Base-by-base conservation (phyloP, 2,797 vertebrate species). In the Channallabes apus region DNA sequence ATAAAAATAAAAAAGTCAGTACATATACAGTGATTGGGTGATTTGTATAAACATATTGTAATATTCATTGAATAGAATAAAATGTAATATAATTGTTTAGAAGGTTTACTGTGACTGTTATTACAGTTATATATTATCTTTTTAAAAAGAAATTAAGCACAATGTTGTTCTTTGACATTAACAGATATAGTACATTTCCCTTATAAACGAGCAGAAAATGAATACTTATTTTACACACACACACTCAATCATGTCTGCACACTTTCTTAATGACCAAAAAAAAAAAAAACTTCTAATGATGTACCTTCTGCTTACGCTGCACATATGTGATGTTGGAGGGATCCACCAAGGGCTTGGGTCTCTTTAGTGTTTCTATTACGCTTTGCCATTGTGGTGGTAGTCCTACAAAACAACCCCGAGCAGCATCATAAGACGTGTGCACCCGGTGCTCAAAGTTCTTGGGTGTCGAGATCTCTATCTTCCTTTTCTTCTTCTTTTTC, bases 361-460 rank as follows among this genome's bases (percentile, higher is more conserved):
- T 96, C 88, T 92, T 93, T 85, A 97, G 92, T 0, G 95, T 97
- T 86, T 98, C 97, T 17, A 99, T 93, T 80, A 98, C 92, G 35
- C 97, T 98, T 91, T 98, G 97, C 97, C 97, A 99, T 93, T 99
- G 97, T 0, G 95, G 94, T 0, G 97, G 97, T 35, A 98, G 94
- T 9, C 97, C 97, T 84, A 98, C 93, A 24, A 97, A 98, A 82
- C 94, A 96, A 59, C 96, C 96, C 12, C 95, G 94, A 46, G 94
- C 92, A 1, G 92, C 90, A 71, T 98, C 96, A 14, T 96, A 98
- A 0, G 96, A 97, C 0, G 97, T 98, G 90, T 98, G 97, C 73
- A 99, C 97, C 0, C 96, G 95, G 87, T 99, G 97, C 93, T 97
- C 94, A 69, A 98, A 98, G 94, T 98, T 95, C 90, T 91, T 95